These are phyloP conservation scores for Bunonema sp. DNA, from an alignment of 2,888 invertebrate species.

Conservation along the genomic window DNA sequence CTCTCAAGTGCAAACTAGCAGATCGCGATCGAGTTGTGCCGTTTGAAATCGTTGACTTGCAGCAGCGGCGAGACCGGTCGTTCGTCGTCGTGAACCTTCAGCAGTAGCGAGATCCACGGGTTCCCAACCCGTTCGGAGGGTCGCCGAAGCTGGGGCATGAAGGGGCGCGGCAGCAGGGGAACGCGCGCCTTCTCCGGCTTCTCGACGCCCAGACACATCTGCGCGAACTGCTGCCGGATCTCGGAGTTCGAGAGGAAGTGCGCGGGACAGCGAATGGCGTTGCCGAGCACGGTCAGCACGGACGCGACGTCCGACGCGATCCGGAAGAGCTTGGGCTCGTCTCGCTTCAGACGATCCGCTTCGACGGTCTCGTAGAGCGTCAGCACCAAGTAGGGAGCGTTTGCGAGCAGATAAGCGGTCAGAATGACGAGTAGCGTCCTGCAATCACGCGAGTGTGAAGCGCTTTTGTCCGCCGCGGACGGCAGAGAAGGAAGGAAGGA, in stretches of 20 bases:
- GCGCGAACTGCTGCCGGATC: constrained; percentile 30
- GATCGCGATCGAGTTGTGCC: too few relatives aligned
- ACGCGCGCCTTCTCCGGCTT: constrained; percentile 4
- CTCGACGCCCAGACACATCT: constrained; percentile 14
- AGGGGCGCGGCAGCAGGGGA: too few relatives aligned
- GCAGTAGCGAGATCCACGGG: too few relatives aligned
- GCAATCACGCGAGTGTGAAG: background rate
- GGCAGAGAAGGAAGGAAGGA: background rate
- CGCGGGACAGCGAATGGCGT: constrained; percentile 38
- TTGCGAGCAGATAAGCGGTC: constrained; percentile 34
- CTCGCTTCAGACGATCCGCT: constrained; percentile 19
- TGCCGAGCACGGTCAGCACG: constrained; percentile 32
- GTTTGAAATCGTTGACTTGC: too few relatives aligned
- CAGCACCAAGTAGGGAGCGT: constrained; percentile 27
- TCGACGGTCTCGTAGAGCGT: constrained; percentile 32
- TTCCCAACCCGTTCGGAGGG: too few relatives aligned
- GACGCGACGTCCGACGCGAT: constrained; percentile 29
- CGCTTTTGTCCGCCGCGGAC: background rate
- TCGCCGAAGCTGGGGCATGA: too few relatives aligned
- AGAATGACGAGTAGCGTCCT: constrained; percentile 36
- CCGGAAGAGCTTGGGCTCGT: constrained; percentile 25
- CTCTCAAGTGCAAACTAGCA: too few relatives aligned
- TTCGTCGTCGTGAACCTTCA: too few relatives aligned
- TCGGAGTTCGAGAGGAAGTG: constrained; percentile 35
- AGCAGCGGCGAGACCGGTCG: too few relatives aligned